A percentile compares a stretch with the other conserved stretches of the same genome.
phyloP scores from a whole-genome alignment of 1,140 invertebrate species.

The Meloidogyne floridensis region DNA sequence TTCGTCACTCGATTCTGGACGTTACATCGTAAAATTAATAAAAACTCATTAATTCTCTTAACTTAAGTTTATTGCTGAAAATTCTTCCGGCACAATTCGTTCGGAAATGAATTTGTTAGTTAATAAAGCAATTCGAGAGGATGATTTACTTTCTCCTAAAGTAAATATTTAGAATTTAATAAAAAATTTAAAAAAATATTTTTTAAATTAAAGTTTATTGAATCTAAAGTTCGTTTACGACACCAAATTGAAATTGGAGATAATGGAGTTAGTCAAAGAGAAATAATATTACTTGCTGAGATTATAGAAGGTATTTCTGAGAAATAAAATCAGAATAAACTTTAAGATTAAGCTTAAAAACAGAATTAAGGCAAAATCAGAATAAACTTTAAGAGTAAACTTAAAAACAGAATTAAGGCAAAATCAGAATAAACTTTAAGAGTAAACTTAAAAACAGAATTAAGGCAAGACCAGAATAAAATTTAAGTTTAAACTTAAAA shows the following conservation, averaged over 20 bases:
- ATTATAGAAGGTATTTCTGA: constrained; percentile 45
- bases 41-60: too few relatives aligned
- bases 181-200: background rate
- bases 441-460: too few relatives aligned
- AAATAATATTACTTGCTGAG: constrained; percentile 49
- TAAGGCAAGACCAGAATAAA: too few relatives aligned
- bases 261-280: constrained; percentile 22
- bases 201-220: constrained; percentile 32
- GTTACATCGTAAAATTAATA: constrained; percentile 85
- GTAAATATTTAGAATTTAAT: background rate
- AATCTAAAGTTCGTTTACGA: constrained; percentile 32
- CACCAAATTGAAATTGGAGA: constrained; percentile 12
- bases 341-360: too few relatives aligned
- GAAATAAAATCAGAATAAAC: too few relatives aligned
- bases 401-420: too few relatives aligned
- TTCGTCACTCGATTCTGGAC: constrained; percentile 82
- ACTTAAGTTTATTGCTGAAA: constrained; percentile 28
- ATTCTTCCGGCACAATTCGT: constrained; percentile 7
- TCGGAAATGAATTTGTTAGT: constrained; percentile 53
- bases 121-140: constrained; percentile 25
- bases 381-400: too few relatives aligned
- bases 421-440: too few relatives aligned
- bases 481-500: too few relatives aligned
- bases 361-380: too few relatives aligned
- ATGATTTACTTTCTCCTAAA: constrained; percentile 37